Base-by-base conservation (phyloP, 2,797 vertebrate species). In the Gorsachius magnificus region DNA sequence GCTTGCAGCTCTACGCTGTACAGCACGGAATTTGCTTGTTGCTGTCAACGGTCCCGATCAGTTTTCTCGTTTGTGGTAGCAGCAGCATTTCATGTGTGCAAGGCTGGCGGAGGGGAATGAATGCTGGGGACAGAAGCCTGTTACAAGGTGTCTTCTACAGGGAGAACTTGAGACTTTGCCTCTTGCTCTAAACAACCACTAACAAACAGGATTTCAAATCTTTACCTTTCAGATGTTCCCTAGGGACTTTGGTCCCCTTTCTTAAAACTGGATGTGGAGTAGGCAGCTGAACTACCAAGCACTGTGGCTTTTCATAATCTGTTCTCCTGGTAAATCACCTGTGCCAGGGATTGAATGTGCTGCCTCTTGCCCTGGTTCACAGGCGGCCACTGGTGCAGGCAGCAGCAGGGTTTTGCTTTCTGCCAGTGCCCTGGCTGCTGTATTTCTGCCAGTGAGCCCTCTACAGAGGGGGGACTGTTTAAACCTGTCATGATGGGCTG, bases 401-500 rank as follows among this genome's bases (percentile, higher is more conserved):
- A 45, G 69, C 70, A 22, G 36, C 51, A 9, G 35, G 16, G 16
- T 38, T 74, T 70, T 1, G 0, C 75, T 56, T 13, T 38, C 51
- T 65, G 61, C 58, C 63, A 13, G 50, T 0, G 2, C 60, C 26
- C 71, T 13, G 54, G 9, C 48, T 21, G 36, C 61, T n/a, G 31
- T 36, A 4, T 26, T 26, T 29, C 83, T 86, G 69, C 36, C 77
- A 61, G 66, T 0, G 2, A 64, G 28, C 29, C 54, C 19, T 68
- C 51, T 56, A 8, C 22, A 5, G 61, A 28, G 18, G 38, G 43
- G 48, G 12, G 3, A 8, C n/a, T 43, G 46, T 33, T 58, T 4
- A 1, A 51, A 21, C 12, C 51, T 38, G 29, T 2, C 15, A 5
- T 2, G 31, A 13, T 25, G 68, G 54, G n/a, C 21, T 0, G 0